Base-by-base conservation (phyloP, 2,113 vertebrate species). In the Campylorhamphus procurvoides region DNA sequence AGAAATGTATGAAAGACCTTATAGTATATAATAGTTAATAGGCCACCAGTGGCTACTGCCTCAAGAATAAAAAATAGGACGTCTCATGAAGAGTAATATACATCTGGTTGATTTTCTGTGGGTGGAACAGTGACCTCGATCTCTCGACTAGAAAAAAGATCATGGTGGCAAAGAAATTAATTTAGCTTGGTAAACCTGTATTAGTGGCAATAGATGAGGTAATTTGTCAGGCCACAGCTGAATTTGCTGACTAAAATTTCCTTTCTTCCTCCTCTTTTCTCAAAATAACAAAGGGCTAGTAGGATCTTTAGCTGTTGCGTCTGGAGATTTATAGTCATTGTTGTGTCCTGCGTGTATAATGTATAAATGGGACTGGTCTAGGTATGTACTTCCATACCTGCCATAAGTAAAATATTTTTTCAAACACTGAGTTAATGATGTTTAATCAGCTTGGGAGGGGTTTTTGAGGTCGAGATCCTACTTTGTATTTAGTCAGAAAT, bases 11-110 rank as follows among this genome's bases (percentile, higher is more conserved):
- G 89, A 96, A 96, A 95, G 93, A 66, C 42, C 49, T 90, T 89
- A 89, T 81, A 93, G 87, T 96, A 88, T 63, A 27, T 80, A 97
- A 73, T 93, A 93, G 78, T 77, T 97, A 97, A 97, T 87, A 95
- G 95, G 84, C 67, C 94, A 95, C 86, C 42, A 72, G 80, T 87
- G 97, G 71, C 56, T 92, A 46, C 37, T 80, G 33, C 42, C 66
- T 97, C 46, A 77, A 90, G 94, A 97, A 94, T 95, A 90, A 94
- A 88, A 96, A 97, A 58, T 73, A 87, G 74, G n/a, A 76, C 1
- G 0, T 84, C 81, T 97, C 87, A 71, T 78, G 76, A 92, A 96
- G 78, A 87, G 78, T 88, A 95, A 93, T 87, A 82, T 52, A 93
- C 90, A 95, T 80, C 79, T 96, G 84, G 68, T 82, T 78, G 75